Evolutionary conservation across 1,140 invertebrate species (phyloP), one percentile per base, ranked within the genome.

Genomic region (Sycophaga agraensis): DNA sequence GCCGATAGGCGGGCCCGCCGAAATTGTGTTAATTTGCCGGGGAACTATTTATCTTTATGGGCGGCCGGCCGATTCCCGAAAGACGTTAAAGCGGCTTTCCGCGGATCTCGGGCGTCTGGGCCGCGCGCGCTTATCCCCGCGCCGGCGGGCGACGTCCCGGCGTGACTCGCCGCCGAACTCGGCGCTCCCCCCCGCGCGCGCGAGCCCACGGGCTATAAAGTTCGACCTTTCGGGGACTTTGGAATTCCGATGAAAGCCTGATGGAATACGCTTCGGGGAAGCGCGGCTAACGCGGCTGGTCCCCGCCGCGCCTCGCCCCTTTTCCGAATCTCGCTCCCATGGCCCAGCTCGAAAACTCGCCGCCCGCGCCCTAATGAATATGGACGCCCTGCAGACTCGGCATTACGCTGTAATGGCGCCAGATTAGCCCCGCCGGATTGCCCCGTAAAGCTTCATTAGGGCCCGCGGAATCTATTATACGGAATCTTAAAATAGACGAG

Each of bases 11-110:
- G 16, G 34, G 24, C 46, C 42, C 45, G 21, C 24, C 53, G 53
- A 63, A 63, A 63, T 63, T 63, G 61, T 57, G 54, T 57, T 63
- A 63, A 63, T 63, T 63, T 63, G 54, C 61, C 46, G 24, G 45
- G 46, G 40, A 42, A 63, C 34, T 63, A 58, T 63, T 63, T 63
- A 63, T 63, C 48, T 63, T 63, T 63, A 63, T 58, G 54, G 31
- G 19, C 53, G n/a, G 26, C 46, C 14, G 48, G 22, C 14, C 40
- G 54, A 57, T 63, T 63, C 61, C 39, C 46, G 61, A 63, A 63
- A 63, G 48, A 63, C 61, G 61, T 63, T 63, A 63, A 63, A 58
- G 26, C 28, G 39, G 58, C 46, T 63, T 63, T 63, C 48, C 61
- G 54, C 61, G 61, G 45, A 55, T 54, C 59, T 51, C 12, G n/a